These are phyloP conservation scores for Drosophila sproati DNA, from an alignment of 1,140 invertebrate genomes.

Conservation along the genomic window DNA sequence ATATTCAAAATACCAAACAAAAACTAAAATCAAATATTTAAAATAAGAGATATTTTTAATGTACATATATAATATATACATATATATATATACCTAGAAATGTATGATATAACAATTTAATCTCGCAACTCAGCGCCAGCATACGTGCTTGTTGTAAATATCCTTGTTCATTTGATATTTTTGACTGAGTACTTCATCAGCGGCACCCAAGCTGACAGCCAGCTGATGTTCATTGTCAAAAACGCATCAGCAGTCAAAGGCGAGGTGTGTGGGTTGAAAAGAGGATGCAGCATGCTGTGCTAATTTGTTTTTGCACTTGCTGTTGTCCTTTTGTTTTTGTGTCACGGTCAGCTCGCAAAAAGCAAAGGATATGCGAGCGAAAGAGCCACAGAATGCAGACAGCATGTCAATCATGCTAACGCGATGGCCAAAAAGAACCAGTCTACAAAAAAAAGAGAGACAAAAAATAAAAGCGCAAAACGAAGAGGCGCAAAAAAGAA, in stretches of 20 bases:
- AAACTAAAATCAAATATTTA: no score
- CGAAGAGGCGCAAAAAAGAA: slow-evolving; percentile 14
- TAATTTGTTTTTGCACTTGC: slow-evolving; percentile 74
- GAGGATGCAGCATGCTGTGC: slow-evolving; percentile 33
- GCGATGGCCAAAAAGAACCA: slow-evolving; percentile 53
- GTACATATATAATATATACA: no score
- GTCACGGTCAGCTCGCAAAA: slow-evolving; percentile 69
- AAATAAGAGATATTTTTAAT: no score
- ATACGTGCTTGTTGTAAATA: not conserved
- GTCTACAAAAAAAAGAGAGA: slow-evolving; percentile 30
- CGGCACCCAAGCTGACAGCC: slow-evolving; percentile 47
- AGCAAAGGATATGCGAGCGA: slow-evolving; percentile 45
- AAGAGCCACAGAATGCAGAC: slow-evolving; percentile 59
- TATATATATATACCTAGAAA: no score
- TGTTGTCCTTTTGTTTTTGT: slow-evolving; percentile 49
- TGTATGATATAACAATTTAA: not conserved
- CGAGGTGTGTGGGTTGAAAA: not conserved
- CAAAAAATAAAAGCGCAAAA: slow-evolving; percentile 19
- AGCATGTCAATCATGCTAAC: slow-evolving; percentile 76
- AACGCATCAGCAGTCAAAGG: slow-evolving; percentile 59
- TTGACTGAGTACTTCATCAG: slow-evolving; percentile 50
- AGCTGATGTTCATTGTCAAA: slow-evolving; percentile 77
- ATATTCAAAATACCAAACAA: no score
- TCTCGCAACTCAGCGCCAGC: not conserved
- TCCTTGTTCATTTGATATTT: slow-evolving; percentile 2